Evolutionary conservation across 35 echinoderm and acorn worm species (phyloP).

Genomic region (Nesometra sesokonis): DNA sequence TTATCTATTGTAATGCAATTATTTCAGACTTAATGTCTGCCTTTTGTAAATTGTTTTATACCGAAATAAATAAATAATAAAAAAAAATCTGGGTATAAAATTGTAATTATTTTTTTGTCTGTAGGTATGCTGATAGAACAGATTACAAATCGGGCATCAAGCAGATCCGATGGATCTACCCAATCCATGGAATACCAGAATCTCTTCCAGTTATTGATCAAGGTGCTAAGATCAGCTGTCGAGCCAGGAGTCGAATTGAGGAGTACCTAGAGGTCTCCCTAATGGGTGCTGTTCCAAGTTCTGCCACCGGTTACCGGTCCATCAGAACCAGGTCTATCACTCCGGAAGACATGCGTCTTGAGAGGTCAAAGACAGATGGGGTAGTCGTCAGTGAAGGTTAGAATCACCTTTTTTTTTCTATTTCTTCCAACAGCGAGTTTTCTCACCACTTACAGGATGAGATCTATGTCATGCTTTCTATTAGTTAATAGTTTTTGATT

Average conservation of each 20-base stretch:
- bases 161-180: slow-evolving; percentile 95
- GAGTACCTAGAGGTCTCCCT: slow-evolving; percentile 71
- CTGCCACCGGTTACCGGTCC: slow-evolving; percentile 51
- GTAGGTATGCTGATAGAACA: slow-evolving; percentile 35
- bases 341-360: slow-evolving; percentile 30
- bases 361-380: slow-evolving; percentile 21
- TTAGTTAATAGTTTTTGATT: too few relatives aligned
- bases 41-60: too few relatives aligned
- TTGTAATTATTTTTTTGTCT: too few relatives aligned
- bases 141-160: slow-evolving; percentile 46
- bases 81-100: too few relatives aligned
- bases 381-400: slow-evolving; percentile 79
- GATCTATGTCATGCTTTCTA: too few relatives aligned
- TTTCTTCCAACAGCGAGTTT: too few relatives aligned
- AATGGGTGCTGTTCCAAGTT: slow-evolving; percentile 87
- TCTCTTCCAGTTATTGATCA: slow-evolving; percentile 55
- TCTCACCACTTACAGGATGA: too few relatives aligned
- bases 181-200: slow-evolving; percentile 91
- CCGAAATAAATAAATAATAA: too few relatives aligned
- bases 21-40: too few relatives aligned
- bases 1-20: too few relatives aligned
- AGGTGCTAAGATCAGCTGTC: slow-evolving; percentile 75
- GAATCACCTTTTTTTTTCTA: neutral
- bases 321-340: slow-evolving; percentile 72
- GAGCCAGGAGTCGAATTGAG: slow-evolving; percentile 87